Conservation (phyloP, 2,888 invertebrate genomes). For the Sericinus montela region DNA sequence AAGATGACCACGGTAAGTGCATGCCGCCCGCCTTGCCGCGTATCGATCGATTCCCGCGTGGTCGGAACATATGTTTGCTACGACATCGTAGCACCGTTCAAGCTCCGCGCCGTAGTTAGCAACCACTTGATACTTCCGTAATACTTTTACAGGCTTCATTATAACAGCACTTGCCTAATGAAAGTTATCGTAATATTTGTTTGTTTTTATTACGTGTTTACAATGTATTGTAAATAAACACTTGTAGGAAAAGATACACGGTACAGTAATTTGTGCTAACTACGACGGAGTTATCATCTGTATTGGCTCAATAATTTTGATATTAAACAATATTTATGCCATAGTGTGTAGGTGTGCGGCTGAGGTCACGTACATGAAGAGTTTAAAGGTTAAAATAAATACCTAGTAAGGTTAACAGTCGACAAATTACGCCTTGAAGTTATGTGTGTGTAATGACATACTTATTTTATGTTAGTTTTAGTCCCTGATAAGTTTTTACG, state of each 20-base stretch:
- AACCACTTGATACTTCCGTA: constrained; percentile 30
- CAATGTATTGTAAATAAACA: constrained; percentile 66
- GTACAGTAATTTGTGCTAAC: constrained; percentile 22
- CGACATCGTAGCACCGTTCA: constrained; percentile 39
- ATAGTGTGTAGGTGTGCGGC: constrained; percentile 9
- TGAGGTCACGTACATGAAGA: constrained; percentile 4
- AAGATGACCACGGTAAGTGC: constrained; percentile 78
- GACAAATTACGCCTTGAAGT: background rate
- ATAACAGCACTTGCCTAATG: constrained; percentile 34
- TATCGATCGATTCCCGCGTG: constrained; percentile 71
- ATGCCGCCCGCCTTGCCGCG: constrained; percentile 43
- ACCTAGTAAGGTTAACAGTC: constrained; percentile 1
- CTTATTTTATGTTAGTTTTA: too few relatives aligned
- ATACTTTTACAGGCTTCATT: constrained; percentile 27
- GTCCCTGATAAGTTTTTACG: too few relatives aligned
- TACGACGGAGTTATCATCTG: constrained; percentile 7
- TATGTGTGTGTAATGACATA: background rate
- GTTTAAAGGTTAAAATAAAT: constrained; percentile 9
- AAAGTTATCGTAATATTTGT: constrained; percentile 31
- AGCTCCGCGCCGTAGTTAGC: constrained; percentile 32
- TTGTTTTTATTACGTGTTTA: constrained; percentile 32
- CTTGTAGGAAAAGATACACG: constrained; percentile 49
- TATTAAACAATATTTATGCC: constrained; percentile 9
- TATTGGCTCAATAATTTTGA: constrained; percentile 2
- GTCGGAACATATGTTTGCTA: constrained; percentile 68